Evolutionary conservation across 2,888 invertebrate species (phyloP), one percentile per base, ranked within the genome.

Genomic region (Drosophila monieri): DNA sequence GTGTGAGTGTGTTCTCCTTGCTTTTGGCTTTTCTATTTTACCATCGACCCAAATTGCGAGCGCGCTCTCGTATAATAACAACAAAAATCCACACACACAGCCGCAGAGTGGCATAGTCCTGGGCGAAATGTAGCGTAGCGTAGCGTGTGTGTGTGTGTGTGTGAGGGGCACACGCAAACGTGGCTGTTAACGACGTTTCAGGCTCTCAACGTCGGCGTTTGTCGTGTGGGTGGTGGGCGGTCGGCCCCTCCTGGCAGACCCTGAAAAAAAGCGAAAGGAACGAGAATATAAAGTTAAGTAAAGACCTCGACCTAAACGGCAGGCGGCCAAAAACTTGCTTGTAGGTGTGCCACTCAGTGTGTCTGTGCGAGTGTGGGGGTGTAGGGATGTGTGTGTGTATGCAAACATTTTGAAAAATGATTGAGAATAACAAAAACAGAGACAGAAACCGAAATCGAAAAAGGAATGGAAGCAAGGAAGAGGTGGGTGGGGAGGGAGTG

Each of bases 1-100:
- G 61, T 57, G 66, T 66, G 48, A 60, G 57, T 58, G 74, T 39
- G 49, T 57, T 73, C 62, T 81, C 87, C 74, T 77, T 77, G 78
- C 78, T 84, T 88, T 86, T 86, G 84, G 76, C 80, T 88, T 88
- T 86, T 84, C 81, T 86, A 88, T 88, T 88, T 88, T 88, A 74
- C 81, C 87, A 84, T 80, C 84, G 84, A 84, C 84, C 84, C 88
- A 84, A 84, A 88, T 88, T 86, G 85, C 87, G 85, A 74, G 74
- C 85, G 65, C 78, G 70, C 81, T 64, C 67, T 66, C 44, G 52
- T 61, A 61, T 47, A 61, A 61, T 60, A 60, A 60, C 60, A 83
- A 78, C 67, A 74, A 48, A 64, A 64, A 70, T 66, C 66, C 52
- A 55, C 55, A 53, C 46, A 54, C 48, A 65, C 58, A 66, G 56